Evolutionary conservation across 2,888 invertebrate species (phyloP), one percentile per base, ranked within the genome.

Genomic region (Metallyticus violacea): DNA sequence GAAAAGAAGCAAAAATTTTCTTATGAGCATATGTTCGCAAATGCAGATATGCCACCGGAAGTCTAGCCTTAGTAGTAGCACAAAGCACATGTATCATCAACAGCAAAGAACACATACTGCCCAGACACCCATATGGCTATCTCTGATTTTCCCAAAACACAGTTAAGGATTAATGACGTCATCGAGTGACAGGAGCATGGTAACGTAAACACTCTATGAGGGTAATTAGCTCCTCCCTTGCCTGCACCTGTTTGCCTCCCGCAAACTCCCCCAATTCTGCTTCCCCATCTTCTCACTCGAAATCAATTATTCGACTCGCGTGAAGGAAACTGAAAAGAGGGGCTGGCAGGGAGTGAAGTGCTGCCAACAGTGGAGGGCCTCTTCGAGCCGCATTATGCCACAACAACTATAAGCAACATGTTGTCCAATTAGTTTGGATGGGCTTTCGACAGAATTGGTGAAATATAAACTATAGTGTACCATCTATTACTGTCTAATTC

Each of bases 281-380:
- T 26, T 78, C 26, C 28, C 80, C 29, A 28, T 27, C n/a, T 80
- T 29, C 80, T 15, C 30, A 29, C 80, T 29, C 80, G 30, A 28
- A 80, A 80, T 80, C 80, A 80, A 80, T 80, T 80, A 80, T 80
- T 80, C 80, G 27, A 30, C 25, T 80, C 80, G 30, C 80, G 80
- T 80, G 80, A 22, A 30, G 80, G 40, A 62, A 80, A 80, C 28
- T 80, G 29, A 80, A 80, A 80, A 80, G 28, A 26, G 80, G 29
- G 15, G 6, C 28, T 22, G 22, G 29, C n/a, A 26, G 78, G 28
- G 27, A 29, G 80, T 22, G 80, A 28, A 80, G 80, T 5, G 6
- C 80, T 25, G 40, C 40, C 40, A 15, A 62, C 40, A 62, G 15
- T 62, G 40, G 40, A 62, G 40, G 40, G 40, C 40, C 40, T 40